Conservation (phyloP, 2,888 invertebrate species). For the Tenthredo mesomela region DNA sequence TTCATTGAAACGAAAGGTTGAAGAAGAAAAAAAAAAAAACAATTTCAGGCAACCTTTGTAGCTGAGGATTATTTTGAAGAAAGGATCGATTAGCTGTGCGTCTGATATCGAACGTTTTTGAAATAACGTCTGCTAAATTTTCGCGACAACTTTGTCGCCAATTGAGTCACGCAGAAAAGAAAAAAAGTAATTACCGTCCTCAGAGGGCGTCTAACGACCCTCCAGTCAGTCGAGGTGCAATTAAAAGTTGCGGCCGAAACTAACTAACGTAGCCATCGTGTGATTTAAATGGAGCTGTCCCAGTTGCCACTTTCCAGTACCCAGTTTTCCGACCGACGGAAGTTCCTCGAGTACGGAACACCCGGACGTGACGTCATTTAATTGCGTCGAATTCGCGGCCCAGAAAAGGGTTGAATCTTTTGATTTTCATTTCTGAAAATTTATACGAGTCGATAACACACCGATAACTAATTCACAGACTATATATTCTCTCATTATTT, state of each 20-base stretch:
- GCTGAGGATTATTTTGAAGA: background rate
- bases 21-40: background rate
- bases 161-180: constrained; percentile 61
- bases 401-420: background rate
- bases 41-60: background rate
- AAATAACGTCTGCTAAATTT: constrained; percentile 26
- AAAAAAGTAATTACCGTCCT: constrained; percentile 61
- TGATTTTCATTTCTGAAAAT: background rate
- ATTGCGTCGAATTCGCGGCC: constrained; percentile 67
- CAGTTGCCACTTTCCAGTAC: constrained; percentile 46
- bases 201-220: constrained; percentile 70
- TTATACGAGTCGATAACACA: background rate
- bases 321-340: constrained; percentile 28
- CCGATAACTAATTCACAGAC: background rate
- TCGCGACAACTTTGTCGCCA: constrained; percentile 18
- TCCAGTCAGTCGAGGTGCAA: constrained; percentile 73
- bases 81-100: background rate
- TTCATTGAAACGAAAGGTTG: background rate
- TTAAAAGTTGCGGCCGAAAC: constrained; percentile 75
- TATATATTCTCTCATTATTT: constrained; percentile 5
- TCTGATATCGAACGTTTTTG: background rate
- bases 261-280: constrained; percentile 73
- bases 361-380: constrained; percentile 71
- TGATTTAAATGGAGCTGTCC: constrained; percentile 73
- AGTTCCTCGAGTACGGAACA: constrained; percentile 52